Percentiles rank a stretch among this genome's conserved stretches.
phyloP scores from a whole-genome alignment of 1,140 invertebrate species.

The Trypoxylus dichotomus region DNA sequence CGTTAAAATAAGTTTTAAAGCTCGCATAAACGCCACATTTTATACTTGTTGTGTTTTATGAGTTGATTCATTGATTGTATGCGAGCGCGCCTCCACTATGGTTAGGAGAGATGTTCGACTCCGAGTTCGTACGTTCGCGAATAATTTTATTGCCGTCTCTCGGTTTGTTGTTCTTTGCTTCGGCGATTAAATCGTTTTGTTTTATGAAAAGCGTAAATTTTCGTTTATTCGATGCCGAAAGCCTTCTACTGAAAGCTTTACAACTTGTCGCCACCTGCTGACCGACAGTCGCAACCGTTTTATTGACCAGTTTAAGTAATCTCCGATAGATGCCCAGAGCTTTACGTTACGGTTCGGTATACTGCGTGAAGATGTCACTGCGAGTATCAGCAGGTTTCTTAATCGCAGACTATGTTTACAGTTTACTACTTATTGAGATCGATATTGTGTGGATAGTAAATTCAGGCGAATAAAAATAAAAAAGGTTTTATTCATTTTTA shows the following conservation, averaged over 20 bases:
- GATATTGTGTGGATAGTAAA: not conserved
- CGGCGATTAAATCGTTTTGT: slow-evolving; percentile 24
- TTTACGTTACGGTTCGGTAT: not conserved
- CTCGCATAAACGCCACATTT: slow-evolving; percentile 51
- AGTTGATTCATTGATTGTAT: slow-evolving; percentile 19
- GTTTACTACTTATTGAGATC: slow-evolving; percentile 5
- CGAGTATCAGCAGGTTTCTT: slow-evolving; percentile 9
- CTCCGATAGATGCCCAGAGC: slow-evolving; percentile 24
- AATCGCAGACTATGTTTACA: not conserved
- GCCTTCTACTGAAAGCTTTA: not conserved
- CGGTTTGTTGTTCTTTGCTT: slow-evolving; percentile 16
- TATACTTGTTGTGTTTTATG: slow-evolving; percentile 43
- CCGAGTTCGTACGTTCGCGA: slow-evolving; percentile 18
- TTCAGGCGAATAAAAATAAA: no score
- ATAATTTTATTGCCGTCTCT: slow-evolving; percentile 28
- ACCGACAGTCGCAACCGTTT: slow-evolving; percentile 27
- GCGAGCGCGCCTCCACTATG: slow-evolving; percentile 7
- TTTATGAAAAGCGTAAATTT: slow-evolving; percentile 29
- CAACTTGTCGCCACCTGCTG: slow-evolving; percentile 15
- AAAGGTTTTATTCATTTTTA: no score
- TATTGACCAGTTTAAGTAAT: slow-evolving; percentile 23
- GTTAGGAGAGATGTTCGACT: not conserved
- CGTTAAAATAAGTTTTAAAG: slow-evolving; percentile 50
- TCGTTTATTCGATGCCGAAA: not conserved
- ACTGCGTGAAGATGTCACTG: slow-evolving; percentile 21